Evolutionary conservation across 2,113 vertebrate genomes (phyloP).

Genomic region (Pseudolaguvia tuberculata): DNA sequence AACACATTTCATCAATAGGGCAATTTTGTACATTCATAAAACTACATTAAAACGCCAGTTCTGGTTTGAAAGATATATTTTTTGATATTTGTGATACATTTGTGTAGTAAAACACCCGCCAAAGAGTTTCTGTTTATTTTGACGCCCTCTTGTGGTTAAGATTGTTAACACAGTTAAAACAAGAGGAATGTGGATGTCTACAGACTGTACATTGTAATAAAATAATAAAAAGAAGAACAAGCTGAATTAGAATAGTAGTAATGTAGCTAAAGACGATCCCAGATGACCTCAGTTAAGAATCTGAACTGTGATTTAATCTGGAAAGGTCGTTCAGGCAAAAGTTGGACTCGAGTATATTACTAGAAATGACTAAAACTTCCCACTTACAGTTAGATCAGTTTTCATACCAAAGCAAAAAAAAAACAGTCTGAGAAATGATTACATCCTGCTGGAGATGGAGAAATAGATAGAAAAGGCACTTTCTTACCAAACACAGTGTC

Average conservation of each 20-base stretch:
- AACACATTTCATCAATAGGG: no score
- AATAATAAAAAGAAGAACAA: not conserved
- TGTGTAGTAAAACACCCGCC: not conserved
- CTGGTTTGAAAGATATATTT: not conserved
- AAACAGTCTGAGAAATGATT: not conserved
- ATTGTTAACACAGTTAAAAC: not conserved
- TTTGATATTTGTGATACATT: not conserved
- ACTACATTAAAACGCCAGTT: not conserved
- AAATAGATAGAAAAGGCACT: not conserved
- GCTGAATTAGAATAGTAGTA: not conserved
- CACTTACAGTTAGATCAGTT: not conserved
- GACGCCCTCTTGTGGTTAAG: slow-evolving; percentile 63
- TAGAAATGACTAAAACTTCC: not conserved
- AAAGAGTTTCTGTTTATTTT: slow-evolving; percentile 46
- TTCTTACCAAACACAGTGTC: slow-evolving; percentile 89
- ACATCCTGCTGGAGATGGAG: not conserved
- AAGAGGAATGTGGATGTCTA: no score
- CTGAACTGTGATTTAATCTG: not conserved
- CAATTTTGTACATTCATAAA: no score
- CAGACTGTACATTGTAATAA: not conserved
- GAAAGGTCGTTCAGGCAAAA: not conserved
- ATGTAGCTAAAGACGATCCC: not conserved
- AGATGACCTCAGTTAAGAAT: not conserved
- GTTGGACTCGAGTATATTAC: not conserved
- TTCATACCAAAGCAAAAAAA: not conserved